Percentiles rank a stretch among this genome's conserved stretches.
These are phyloP conservation scores for Camponotus fellah DNA, from an alignment of 2,888 invertebrate genomes.

Conservation along the genomic window DNA sequence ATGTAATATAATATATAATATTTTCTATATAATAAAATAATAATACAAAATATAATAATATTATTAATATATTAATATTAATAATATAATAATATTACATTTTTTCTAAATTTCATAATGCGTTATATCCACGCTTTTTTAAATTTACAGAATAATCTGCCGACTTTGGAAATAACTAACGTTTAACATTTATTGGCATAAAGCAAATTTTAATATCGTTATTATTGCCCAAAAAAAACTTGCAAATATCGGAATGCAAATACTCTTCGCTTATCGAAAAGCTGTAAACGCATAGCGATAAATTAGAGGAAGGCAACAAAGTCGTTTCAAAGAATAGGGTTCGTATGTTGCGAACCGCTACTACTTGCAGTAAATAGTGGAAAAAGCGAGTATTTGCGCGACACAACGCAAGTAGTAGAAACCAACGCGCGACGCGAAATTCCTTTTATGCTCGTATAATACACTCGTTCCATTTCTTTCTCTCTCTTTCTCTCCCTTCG, in stretches of 20 bases:
- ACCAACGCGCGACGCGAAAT: constrained; percentile 37
- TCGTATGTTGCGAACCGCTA: constrained; percentile 25
- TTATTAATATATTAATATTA: too few relatives aligned
- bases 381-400: constrained; percentile 45
- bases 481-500: background rate
- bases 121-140: too few relatives aligned
- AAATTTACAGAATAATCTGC: background rate
- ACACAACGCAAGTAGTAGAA: constrained; percentile 36
- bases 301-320: constrained; percentile 32
- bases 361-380: constrained; percentile 37
- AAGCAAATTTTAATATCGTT: background rate
- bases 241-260: background rate
- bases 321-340: constrained; percentile 39
- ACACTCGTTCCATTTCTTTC: constrained; percentile 36
- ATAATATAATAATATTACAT: too few relatives aligned
- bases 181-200: background rate
- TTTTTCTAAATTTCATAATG: background rate
- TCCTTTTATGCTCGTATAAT: constrained; percentile 50
- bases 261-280: constrained; percentile 24
- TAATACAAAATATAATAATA: too few relatives aligned
- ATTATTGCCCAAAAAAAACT: background rate
- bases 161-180: background rate
- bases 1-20: too few relatives aligned
- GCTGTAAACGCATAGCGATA: constrained; percentile 29
- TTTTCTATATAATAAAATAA: too few relatives aligned